Conservation (phyloP, 2,888 invertebrate species). For the Ormyrus thymus region DNA sequence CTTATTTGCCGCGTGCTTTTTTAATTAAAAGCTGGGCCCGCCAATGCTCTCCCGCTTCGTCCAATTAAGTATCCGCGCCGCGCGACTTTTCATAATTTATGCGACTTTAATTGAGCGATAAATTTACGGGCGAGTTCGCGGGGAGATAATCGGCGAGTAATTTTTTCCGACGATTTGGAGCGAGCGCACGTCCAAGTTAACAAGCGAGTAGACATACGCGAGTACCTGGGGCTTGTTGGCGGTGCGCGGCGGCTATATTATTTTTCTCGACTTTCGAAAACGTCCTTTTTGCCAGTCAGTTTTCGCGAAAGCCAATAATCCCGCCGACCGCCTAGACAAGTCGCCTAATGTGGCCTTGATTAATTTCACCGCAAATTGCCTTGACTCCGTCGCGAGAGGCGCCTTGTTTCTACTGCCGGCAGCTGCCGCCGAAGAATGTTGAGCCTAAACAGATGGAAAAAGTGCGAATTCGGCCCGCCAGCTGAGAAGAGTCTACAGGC, state of each 20-base stretch:
- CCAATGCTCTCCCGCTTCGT: not conserved
- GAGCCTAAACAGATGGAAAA: too few species aligned
- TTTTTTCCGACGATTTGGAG: not conserved
- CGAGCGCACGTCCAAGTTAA: not conserved
- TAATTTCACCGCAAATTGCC: conserved; percentile 4
- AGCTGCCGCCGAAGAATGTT: too few species aligned
- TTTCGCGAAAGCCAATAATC: conserved; percentile 16
- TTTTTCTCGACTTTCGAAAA: conserved; percentile 13
- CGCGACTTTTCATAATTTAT: too few species aligned
- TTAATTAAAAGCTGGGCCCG: not conserved
- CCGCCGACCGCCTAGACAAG: not conserved
- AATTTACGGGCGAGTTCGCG: too few species aligned
- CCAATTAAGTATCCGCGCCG: not conserved
- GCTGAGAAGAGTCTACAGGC: too few species aligned
- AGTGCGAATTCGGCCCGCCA: too few species aligned
- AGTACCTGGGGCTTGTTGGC: too few species aligned
- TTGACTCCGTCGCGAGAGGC: not conserved
- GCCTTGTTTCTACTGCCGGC: not conserved
- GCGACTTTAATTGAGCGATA: too few species aligned
- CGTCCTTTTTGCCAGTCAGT: not conserved
- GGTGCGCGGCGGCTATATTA: not conserved
- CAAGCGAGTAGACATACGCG: too few species aligned
- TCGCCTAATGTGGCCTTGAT: not conserved
- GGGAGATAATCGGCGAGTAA: not conserved
- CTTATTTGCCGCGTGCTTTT: not conserved